Evolutionary conservation across 2,113 vertebrate genomes (phyloP).

Genomic region (Cranoglanis bouderius): DNA sequence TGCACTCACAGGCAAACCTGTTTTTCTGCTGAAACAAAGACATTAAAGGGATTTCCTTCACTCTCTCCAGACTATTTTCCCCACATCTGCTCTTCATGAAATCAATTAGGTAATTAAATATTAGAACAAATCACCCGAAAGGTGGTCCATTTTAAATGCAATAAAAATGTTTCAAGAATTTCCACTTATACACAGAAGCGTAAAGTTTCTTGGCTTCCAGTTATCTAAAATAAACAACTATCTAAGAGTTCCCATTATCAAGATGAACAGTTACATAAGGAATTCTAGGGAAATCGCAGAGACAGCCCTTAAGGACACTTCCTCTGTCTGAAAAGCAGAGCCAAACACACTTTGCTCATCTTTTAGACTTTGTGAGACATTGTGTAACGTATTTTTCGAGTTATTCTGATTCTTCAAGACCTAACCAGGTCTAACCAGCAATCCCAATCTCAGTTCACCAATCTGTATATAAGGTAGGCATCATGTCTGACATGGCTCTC

Average conservation of each 20-base stretch:
- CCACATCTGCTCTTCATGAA: constrained; percentile 52
- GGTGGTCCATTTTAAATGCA: not conserved
- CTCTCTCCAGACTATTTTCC: constrained; percentile 33
- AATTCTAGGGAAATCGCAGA: constrained; percentile 56
- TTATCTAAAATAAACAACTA: constrained; percentile 67
- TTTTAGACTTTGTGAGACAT: constrained; percentile 19
- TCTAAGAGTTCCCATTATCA: constrained; percentile 61
- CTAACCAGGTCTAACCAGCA: constrained; percentile 20
- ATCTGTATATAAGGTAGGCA: constrained; percentile 58
- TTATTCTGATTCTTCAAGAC: not conserved
- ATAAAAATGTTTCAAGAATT: no score
- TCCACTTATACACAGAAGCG: constrained; percentile 46
- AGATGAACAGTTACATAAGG: constrained; percentile 64
- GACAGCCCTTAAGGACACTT: constrained; percentile 48
- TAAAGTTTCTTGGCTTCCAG: constrained; percentile 58
- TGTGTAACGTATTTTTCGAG: not conserved
- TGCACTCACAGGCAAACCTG: constrained; percentile 60
- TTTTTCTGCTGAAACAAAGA: constrained; percentile 57
- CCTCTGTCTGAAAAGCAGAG: constrained; percentile 45
- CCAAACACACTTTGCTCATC: constrained; percentile 47
- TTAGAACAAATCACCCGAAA: constrained; percentile 3
- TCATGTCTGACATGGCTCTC: constrained; percentile 69
- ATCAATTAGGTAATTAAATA: constrained; percentile 43
- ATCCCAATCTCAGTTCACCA: constrained; percentile 48
- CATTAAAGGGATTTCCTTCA: constrained; percentile 60